Percentiles rank a stretch among this genome's conserved stretches.
phyloP scores from a whole-genome alignment of 1,140 invertebrate genomes.

The Maniola jurtina region DNA sequence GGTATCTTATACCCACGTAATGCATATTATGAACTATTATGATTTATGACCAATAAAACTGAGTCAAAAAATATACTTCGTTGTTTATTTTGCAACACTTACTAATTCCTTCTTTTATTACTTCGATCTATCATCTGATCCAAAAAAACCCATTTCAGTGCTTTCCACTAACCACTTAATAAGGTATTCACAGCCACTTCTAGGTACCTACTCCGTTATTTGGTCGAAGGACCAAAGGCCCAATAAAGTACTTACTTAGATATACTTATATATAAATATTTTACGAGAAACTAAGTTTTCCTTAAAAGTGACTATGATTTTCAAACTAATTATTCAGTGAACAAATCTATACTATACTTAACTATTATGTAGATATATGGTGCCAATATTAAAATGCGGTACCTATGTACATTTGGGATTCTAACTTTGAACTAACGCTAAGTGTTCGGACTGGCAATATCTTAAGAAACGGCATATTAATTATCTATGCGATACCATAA shows the following conservation, averaged over 20 bases:
- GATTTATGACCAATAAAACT: too few species aligned
- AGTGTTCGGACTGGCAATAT: neutral
- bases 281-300: neutral
- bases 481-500: too few species aligned
- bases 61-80: too few species aligned
- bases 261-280: neutral
- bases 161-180: too few species aligned
- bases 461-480: too few species aligned
- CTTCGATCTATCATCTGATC: too few species aligned
- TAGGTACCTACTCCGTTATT: neutral
- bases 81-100: too few species aligned
- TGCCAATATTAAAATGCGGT: conserved; percentile 32
- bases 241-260: neutral
- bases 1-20: too few species aligned
- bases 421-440: neutral
- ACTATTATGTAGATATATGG: conserved; percentile 25
- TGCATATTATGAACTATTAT: too few species aligned
- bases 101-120: too few species aligned
- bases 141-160: too few species aligned
- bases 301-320: conserved; percentile 58
- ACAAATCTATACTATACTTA: too few species aligned
- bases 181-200: neutral
- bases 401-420: neutral
- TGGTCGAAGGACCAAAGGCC: neutral
- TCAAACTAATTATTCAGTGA: conserved; percentile 32